These are phyloP conservation scores for Panurus biarmicus DNA, from an alignment of 2,113 vertebrate species.

Conservation along the genomic window DNA sequence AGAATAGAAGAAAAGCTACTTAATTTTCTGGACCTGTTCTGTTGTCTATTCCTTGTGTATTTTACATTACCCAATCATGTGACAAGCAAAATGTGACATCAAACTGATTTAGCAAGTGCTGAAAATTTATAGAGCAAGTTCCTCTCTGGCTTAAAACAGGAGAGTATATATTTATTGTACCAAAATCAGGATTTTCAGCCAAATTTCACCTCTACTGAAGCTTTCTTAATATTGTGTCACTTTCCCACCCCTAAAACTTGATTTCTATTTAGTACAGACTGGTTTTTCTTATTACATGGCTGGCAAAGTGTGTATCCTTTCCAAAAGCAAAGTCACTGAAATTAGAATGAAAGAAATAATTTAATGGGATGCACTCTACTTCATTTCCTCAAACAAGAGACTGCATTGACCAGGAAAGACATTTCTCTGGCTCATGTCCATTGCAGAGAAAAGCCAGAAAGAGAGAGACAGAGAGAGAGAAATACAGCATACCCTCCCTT, in stretches of 20 bases:
- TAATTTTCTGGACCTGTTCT: neutral
- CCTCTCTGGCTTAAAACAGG: neutral
- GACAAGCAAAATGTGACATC: neutral
- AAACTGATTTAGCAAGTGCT: neutral
- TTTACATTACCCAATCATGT: neutral
- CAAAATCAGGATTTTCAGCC: neutral
- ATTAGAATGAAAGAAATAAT: conserved; percentile 24
- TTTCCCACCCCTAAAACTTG: neutral
- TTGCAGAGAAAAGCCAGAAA: neutral
- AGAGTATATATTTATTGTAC: neutral
- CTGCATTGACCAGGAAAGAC: neutral
- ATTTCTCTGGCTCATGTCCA: conserved; percentile 30
- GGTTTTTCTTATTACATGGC: neutral
- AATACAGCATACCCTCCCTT: neutral
- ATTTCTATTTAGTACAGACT: neutral
- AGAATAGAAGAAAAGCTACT: neutral
- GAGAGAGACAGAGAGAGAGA: neutral
- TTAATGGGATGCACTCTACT: conserved; percentile 6
- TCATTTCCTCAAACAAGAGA: conserved; percentile 31
- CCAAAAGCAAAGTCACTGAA: neutral
- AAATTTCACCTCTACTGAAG: neutral
- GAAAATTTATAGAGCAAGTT: neutral
- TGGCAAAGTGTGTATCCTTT: neutral
- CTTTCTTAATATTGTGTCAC: neutral
- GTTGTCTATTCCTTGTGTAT: neutral